Evolutionary conservation across 92 coral and sea anemone species (phyloP), one percentile per base, ranked within the genome.

Genomic region (Desmophyllum pertusum): DNA sequence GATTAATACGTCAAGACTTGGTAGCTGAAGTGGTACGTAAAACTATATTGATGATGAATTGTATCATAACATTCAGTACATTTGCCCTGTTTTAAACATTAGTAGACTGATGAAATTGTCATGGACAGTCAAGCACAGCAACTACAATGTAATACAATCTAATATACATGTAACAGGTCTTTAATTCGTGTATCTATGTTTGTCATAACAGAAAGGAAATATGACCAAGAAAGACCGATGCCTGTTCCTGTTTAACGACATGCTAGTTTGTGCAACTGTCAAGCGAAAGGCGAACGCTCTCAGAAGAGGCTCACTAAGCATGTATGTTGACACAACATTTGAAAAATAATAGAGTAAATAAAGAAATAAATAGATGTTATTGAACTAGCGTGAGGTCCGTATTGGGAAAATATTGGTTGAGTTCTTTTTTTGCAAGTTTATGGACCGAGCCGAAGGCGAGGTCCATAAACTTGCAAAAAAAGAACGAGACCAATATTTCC

Each of bases 11-110:
- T 46, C 98, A 97, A 76, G 99, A 97, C 79, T 86, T 97, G 80
- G 99, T 96, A 38, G 99, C 99, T 46, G 99, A 97, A 86, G 95
- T 97, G 89, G 99, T 97, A 81, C 67, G 98, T 88, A 77, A 1
- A 46, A 40, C 13, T 13, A 48, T 13, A 15, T 2, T 48, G 21
- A 2, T 48, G 35, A 59, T 29, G 10, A 27, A 59, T 59, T 0
- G 10, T 57, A 31, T n/a, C 64, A 23, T 25, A 57, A 57, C 64
- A 48, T 48, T 13, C 53, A 48, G 17, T 10, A 48, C 21, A 15
- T 59, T 59, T 59, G 35, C 65, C 65, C 27, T 10, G n/a, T 59
- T 59, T 59, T 27, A 59, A 57, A 59, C 65, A 59, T 59, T 4
- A 59, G 5, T 25, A 14, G 65, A 10, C 65, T 59, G 0, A 18